Percentiles rank a stretch among this genome's conserved stretches.
phyloP scores from a whole-genome alignment of 2,797 vertebrate species.

The Trachurus trachurus region DNA sequence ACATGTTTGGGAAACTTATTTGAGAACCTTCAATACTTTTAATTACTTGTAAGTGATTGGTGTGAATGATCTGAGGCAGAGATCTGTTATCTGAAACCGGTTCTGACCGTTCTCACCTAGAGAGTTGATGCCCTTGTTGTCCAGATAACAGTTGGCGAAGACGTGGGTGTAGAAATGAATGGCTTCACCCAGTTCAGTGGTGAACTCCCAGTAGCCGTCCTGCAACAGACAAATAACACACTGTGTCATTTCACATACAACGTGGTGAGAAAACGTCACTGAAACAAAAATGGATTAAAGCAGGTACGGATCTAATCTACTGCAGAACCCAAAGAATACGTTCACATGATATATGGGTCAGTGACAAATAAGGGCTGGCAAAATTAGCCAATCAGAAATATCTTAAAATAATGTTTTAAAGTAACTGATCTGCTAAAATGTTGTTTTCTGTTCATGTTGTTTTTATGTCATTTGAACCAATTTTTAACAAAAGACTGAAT shows the following conservation, averaged over 20 bases:
- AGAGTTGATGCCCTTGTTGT: slow-evolving; percentile 88
- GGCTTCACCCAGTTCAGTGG: slow-evolving; percentile 78
- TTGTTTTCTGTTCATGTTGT: too few relatives aligned
- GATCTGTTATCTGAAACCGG: too few relatives aligned
- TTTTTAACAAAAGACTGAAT: too few relatives aligned
- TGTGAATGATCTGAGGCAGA: not conserved
- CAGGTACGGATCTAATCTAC: too few relatives aligned
- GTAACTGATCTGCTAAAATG: too few relatives aligned
- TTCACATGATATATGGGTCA: too few relatives aligned
- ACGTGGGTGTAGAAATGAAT: slow-evolving; percentile 80
- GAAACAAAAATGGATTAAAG: not conserved
- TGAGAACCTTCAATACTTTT: not conserved
- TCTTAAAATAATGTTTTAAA: too few relatives aligned
- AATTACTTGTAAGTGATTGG: not conserved
- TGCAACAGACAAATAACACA: slow-evolving; percentile 64
- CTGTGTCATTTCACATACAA: too few relatives aligned
- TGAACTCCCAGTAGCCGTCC: slow-evolving; percentile 91
- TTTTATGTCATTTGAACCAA: too few relatives aligned
- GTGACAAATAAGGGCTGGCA: too few relatives aligned
- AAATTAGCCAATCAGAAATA: too few relatives aligned
- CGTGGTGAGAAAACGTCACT: not conserved
- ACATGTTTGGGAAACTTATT: not conserved
- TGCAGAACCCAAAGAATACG: too few relatives aligned
- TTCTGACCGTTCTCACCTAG: slow-evolving; percentile 82
- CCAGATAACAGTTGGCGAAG: slow-evolving; percentile 85